Evolutionary conservation across 2,888 invertebrate species (phyloP), one percentile per base, ranked within the genome.

Genomic region (Acanthosepion pharaonis): DNA sequence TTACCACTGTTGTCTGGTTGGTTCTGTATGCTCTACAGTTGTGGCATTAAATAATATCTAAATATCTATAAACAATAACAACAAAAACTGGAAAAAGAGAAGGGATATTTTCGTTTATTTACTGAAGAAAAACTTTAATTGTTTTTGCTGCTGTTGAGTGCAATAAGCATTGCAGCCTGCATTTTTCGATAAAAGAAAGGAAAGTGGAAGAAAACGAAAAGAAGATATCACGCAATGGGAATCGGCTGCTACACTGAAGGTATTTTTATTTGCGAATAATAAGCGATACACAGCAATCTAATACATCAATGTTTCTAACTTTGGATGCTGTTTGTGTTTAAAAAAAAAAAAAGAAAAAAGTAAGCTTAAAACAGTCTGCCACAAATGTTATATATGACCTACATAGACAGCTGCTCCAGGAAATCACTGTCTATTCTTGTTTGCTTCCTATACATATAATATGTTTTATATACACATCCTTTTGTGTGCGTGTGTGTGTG

Each of bases 201-300:
- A 15, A 78, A 78, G 78, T 9, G 33, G 15, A 1, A n/a, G 9
- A 78, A 78, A 33, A n/a, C 5, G 23, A 15, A 78, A 78, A 78
- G 11, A 18, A n/a, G 5, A n/a, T 5, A 78, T 15, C 9, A 33
- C n/a, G 78, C 78, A 78, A 78, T 78, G 78, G 11, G 33, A 59
- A n/a, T 78, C 33, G 78, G 78, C 78, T 11, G 3, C n/a, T 33
- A 15, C 59, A 78, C 78, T 78, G n/a, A 78, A 78, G 78, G 78
- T n/a, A 78, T 78, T 78, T 78, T 78, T 78, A 78, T 78, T 78
- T 78, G 78, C 78, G 78, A 78, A 78, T 78, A 78, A 78, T 78
- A 78, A 78, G 78, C 78, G n/a, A 78, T n/a, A 78, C 33, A 78
- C 78, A 78, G n/a, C n/a, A n/a, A n/a, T n/a, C 15, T 78, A 78